These are phyloP conservation scores for Glaucidium brasilianum DNA, from an alignment of 2,113 vertebrate genomes.

Conservation along the genomic window DNA sequence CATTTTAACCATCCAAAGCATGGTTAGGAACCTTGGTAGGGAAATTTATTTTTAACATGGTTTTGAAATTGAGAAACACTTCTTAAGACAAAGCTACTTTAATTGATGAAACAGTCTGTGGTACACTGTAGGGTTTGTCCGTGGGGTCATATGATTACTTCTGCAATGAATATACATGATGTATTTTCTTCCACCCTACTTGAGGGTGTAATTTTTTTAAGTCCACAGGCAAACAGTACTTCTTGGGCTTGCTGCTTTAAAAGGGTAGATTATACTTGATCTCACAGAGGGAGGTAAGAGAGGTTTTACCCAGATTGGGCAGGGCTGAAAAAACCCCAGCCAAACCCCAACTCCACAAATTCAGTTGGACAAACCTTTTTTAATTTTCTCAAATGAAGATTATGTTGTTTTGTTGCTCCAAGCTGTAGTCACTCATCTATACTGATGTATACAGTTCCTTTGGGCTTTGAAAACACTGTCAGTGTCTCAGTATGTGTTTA, in stretches of 20 bases:
- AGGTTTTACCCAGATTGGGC: accelerated
- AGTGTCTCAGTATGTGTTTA: background rate
- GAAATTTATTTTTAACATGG: background rate
- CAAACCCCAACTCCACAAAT: background rate
- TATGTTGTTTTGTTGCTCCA: background rate
- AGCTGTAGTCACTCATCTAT: background rate
- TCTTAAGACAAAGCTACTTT: background rate
- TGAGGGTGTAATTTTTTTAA: background rate
- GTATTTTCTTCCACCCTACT: background rate
- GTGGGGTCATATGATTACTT: background rate
- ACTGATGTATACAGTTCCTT: background rate
- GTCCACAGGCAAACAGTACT: background rate
- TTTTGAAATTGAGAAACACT: background rate
- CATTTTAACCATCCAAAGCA: background rate
- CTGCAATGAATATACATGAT: background rate
- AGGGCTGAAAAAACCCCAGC: accelerated
- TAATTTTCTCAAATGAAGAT: background rate
- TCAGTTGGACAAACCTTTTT: background rate
- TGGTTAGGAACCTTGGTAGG: background rate
- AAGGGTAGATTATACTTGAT: background rate
- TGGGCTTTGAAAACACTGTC: background rate
- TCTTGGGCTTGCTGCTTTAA: background rate
- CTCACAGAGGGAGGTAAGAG: background rate
- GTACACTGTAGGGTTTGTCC: background rate
- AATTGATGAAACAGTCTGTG: background rate